A percentile compares a stretch with the other conserved stretches of the same genome.
These are phyloP conservation scores for Felis chaus DNA, from an alignment of 2,113 vertebrate species.

Conservation along the genomic window DNA sequence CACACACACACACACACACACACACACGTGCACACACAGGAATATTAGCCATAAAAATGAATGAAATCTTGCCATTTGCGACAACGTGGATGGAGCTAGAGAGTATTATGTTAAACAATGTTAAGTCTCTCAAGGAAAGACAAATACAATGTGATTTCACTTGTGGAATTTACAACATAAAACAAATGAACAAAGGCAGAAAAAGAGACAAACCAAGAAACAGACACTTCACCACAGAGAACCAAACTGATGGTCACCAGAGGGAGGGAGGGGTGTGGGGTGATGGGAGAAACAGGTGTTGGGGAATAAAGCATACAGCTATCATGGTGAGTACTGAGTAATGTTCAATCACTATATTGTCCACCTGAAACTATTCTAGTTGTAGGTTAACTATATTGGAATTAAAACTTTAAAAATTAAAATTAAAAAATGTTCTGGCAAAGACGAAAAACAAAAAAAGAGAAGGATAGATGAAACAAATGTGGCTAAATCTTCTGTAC, in stretches of 20 bases:
- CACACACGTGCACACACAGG: neutral
- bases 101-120: neutral
- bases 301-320: neutral
- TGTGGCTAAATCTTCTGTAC: neutral
- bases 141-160: neutral
- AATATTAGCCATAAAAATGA: neutral
- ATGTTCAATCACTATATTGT: neutral
- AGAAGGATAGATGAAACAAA: neutral
- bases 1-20: neutral
- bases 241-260: neutral
- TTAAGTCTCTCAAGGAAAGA: neutral
- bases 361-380: neutral
- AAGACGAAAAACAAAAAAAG: neutral
- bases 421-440: neutral
- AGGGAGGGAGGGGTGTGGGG: neutral
- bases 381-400: neutral
- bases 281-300: neutral
- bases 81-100: neutral
- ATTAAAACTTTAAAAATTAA: neutral
- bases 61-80: neutral
- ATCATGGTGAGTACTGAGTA: neutral
- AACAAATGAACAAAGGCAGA: neutral
- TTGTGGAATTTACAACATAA: neutral
- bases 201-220: neutral
- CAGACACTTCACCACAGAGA: neutral